Evolutionary conservation across 1,140 invertebrate genomes (phyloP), one percentile per base, ranked within the genome.

Genomic region (Pissodes strobi): DNA sequence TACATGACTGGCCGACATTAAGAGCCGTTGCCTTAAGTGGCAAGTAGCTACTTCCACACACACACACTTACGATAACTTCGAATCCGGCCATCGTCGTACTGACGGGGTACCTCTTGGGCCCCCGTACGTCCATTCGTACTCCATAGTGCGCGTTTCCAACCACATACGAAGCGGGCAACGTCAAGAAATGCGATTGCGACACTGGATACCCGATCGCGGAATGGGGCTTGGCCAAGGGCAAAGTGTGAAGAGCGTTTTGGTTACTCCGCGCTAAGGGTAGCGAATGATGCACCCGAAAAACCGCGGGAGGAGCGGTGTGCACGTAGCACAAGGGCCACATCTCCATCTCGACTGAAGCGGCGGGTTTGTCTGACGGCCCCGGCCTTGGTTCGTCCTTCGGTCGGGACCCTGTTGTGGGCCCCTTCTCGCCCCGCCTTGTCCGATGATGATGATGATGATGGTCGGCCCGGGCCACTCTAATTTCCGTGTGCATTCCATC

Each of bases 401-500:
- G 77, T 73, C 74, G 75, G 79, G 68, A 66, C 69, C 21, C 43
- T 55, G 45, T 53, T 53, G n/a, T n/a, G n/a, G 1, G 43, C 15
- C 23, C 27, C 19, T 30, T 19, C 15, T 66, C 60, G 41, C 59
- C 52, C 60, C 51, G 13, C 30, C 18, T 39, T 4, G 6, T 17
- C 41, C 1, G n/a, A 13, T 12, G 52, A 2, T n/a, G 23, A 46
- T 48, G 23, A 63, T 30, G 61, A 49, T 51, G 38, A n/a, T 27
- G 21, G 43, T 69, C 64, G 64, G 56, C 51, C 68, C 77, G 75
- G 79, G 75, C 79, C 76, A 80, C 81, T 80, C 81, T 80, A 82
- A 82, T 82, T 82, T 80, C 79, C 76, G 76, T 81, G 78, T 82
- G 79, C 74, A 82, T 79, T 82, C 81, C 72, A 67, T 45, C 67